Evolutionary conservation across 2,113 vertebrate genomes (phyloP).

Genomic region (Actenoides lindsayi): DNA sequence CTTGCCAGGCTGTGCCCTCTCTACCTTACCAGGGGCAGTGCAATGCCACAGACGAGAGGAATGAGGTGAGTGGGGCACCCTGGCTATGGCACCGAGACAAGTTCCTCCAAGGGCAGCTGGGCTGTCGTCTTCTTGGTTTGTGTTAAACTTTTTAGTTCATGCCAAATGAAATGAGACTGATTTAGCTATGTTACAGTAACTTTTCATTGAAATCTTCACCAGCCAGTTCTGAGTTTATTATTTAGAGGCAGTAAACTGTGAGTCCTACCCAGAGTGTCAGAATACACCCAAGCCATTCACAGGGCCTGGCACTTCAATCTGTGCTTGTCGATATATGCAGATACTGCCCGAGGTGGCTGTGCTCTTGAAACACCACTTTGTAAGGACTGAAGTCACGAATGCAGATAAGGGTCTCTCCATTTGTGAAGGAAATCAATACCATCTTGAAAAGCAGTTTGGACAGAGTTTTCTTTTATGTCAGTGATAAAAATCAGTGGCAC

Average conservation of each 20-base stretch:
- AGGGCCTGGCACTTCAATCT: not conserved
- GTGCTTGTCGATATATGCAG: not conserved
- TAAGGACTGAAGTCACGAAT: not conserved
- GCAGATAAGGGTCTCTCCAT: not conserved
- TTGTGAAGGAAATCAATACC: not conserved
- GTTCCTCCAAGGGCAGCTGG: not conserved
- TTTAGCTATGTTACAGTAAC: not conserved
- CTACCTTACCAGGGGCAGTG: too few species aligned
- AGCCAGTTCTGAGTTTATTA: not conserved
- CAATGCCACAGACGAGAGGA: not conserved
- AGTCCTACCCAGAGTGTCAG: not conserved
- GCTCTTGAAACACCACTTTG: not conserved
- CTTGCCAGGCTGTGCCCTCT: not conserved
- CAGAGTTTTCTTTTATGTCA: not conserved
- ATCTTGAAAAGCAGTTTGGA: not conserved
- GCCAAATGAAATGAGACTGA: not conserved
- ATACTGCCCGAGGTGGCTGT: not conserved
- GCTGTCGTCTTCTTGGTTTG: accelerated
- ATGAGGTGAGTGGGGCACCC: not conserved
- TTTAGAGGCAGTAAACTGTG: not conserved
- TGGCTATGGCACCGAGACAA: not conserved
- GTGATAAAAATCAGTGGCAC: not conserved
- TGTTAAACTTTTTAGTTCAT: not conserved
- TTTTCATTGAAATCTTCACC: not conserved
- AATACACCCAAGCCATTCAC: not conserved